These are phyloP conservation scores for Diaperis boleti DNA, from an alignment of 2,888 invertebrate species.

Conservation along the genomic window DNA sequence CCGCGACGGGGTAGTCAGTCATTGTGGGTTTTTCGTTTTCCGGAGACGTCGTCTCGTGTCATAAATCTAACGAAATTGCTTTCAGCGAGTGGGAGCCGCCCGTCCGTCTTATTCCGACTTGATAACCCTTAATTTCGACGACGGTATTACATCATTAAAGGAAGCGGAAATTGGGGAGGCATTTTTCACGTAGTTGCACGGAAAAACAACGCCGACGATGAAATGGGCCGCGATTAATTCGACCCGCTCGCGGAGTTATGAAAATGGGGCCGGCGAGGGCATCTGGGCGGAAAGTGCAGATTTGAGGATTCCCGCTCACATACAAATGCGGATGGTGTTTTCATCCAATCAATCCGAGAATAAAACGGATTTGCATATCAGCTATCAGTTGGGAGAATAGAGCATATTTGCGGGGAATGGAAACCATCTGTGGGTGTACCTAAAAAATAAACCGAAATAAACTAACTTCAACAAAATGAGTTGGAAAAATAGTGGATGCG, in stretches of 20 bases:
- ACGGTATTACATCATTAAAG: constrained; percentile 8
- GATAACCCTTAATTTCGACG: constrained; percentile 33
- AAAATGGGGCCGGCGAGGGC: constrained; percentile 8
- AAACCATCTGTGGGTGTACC: too few relatives aligned
- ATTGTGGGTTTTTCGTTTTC: constrained; percentile 31
- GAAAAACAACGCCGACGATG: constrained; percentile 15
- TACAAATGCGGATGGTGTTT: constrained; percentile 11
- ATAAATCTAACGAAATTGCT: constrained; percentile 45
- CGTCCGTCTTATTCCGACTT: constrained; percentile 29
- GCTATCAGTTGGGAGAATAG: too few relatives aligned
- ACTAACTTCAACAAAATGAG: too few relatives aligned
- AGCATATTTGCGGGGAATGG: too few relatives aligned
- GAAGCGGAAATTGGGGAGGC: constrained; percentile 4
- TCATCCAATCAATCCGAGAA: constrained; percentile 18
- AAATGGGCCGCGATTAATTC: constrained; percentile 17
- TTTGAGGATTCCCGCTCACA: constrained; percentile 15
- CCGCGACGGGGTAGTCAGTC: constrained; percentile 15
- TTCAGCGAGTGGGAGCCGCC: constrained; percentile 28
- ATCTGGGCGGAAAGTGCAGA: constrained; percentile 16
- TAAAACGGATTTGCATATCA: constrained; percentile 23
- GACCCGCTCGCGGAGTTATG: constrained; percentile 9
- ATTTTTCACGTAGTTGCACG: not conserved
- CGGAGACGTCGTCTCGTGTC: constrained; percentile 42
- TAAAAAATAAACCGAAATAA: too few relatives aligned
- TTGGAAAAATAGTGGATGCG: too few relatives aligned